phyloP scores from a whole-genome alignment of 1,140 invertebrate genomes.

The Augochlora pura region DNA sequence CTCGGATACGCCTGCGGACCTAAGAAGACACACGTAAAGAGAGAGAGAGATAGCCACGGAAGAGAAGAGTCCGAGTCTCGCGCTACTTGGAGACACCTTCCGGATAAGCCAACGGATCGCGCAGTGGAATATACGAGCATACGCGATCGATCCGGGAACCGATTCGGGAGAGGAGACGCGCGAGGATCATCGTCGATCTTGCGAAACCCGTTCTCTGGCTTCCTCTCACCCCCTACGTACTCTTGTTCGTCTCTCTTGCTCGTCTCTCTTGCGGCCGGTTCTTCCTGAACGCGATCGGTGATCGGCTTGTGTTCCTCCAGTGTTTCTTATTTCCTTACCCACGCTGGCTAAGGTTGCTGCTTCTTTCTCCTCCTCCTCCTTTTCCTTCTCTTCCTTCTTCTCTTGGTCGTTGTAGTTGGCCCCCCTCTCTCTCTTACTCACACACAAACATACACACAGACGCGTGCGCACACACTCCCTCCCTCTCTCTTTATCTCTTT shows the following conservation, averaged over 20 bases:
- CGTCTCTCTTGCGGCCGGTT: constrained; percentile 9
- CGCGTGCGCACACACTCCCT: too few species aligned
- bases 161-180: background rate
- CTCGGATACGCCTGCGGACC: background rate
- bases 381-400: background rate
- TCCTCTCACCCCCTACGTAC: constrained; percentile 11
- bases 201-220: constrained; percentile 15
- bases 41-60: too few species aligned
- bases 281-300: constrained; percentile 41
- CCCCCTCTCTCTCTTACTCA: background rate
- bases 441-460: too few species aligned
- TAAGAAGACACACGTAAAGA: too few species aligned
- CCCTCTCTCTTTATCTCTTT: background rate
- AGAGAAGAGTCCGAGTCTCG: too few species aligned
- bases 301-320: constrained; percentile 39
- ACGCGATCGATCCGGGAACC: constrained; percentile 1
- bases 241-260: background rate
- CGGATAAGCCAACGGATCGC: background rate
- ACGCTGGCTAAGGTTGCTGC: constrained; percentile 4
- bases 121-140: background rate
- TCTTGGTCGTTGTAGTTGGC: background rate
- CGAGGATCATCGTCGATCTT: constrained; percentile 19
- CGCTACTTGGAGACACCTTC: too few species aligned
- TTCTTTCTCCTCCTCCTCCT: too few species aligned
- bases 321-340: constrained; percentile 29